Evolutionary conservation across 2,797 vertebrate genomes (phyloP).

Genomic region (Clamator glandarius): DNA sequence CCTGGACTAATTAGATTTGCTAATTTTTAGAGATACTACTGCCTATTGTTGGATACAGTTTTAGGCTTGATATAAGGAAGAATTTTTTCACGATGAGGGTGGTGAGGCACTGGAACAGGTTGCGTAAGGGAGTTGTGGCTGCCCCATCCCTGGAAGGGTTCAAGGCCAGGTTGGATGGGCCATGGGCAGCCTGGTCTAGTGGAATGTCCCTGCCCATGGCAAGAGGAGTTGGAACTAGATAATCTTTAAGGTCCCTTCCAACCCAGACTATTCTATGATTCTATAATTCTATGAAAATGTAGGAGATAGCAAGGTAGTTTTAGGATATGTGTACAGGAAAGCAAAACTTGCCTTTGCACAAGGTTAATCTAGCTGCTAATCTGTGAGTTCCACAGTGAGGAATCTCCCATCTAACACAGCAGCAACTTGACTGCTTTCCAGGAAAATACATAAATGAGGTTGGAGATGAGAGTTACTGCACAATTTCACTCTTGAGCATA

Average conservation of each 20-base stretch:
- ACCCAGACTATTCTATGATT: no score
- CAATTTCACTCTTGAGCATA: background rate
- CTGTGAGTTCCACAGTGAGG: background rate
- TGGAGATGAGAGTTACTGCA: background rate
- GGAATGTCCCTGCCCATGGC: no score
- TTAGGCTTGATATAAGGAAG: no score
- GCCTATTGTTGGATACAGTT: background rate
- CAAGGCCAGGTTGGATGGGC: no score
- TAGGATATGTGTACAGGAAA: background rate
- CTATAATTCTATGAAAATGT: background rate
- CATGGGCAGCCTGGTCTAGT: no score
- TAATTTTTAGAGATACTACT: background rate
- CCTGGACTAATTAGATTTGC: background rate
- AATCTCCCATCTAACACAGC: background rate
- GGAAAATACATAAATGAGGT: background rate
- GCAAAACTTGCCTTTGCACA: background rate
- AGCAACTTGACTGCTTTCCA: background rate
- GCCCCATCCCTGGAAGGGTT: no score
- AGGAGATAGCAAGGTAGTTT: background rate
- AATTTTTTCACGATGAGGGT: no score
- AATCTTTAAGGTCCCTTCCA: no score
- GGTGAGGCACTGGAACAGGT: no score
- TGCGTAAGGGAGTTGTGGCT: no score
- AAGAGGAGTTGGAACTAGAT: no score
- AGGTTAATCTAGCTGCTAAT: background rate